These are phyloP conservation scores for Rousettus madagascariensis DNA, from an alignment of 2,797 vertebrate genomes.

Conservation along the genomic window DNA sequence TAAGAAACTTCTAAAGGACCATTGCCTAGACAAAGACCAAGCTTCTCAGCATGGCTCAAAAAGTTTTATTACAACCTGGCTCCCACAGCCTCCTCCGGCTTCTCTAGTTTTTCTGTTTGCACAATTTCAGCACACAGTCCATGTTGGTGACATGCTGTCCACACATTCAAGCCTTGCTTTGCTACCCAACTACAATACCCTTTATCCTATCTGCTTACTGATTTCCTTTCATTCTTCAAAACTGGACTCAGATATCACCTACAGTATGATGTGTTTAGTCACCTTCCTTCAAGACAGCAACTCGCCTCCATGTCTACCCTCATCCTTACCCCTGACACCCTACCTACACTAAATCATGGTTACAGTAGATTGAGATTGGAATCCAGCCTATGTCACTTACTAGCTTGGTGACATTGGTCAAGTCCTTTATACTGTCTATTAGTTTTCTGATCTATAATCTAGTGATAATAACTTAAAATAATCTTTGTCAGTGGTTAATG, in stretches of 20 bases:
- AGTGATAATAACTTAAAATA: neutral
- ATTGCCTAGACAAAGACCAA: neutral
- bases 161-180: neutral
- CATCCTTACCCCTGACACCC: neutral
- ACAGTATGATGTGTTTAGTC: no score
- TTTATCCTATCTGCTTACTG: neutral
- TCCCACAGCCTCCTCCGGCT: neutral
- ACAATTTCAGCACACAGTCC: neutral
- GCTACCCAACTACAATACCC: neutral
- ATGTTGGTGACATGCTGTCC: neutral
- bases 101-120: neutral
- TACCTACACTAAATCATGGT: neutral
- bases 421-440: neutral
- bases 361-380: neutral
- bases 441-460: neutral
- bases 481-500: neutral
- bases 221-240: neutral
- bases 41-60: neutral
- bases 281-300: neutral
- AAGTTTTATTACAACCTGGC: neutral
- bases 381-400: neutral
- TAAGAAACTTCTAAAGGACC: neutral
- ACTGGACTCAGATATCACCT: neutral
- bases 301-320: neutral
- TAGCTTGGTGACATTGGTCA: neutral